Evolutionary conservation across 2,113 vertebrate species (phyloP).

Genomic region (Vanacampus margaritifer): DNA sequence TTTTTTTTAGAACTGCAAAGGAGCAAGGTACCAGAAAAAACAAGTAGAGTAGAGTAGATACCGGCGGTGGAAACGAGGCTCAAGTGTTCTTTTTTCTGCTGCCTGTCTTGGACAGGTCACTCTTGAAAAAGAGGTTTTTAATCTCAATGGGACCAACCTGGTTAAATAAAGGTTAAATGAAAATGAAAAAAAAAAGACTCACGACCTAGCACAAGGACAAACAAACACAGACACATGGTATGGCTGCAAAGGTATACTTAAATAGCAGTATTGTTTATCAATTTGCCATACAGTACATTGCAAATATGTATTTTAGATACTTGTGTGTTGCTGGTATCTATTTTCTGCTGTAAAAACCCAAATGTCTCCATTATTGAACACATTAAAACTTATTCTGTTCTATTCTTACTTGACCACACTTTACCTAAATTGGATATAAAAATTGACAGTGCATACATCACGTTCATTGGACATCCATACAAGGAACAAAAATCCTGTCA

Average conservation of each 20-base stretch:
- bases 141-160: too few species aligned
- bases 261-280: background rate
- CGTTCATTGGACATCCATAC: background rate
- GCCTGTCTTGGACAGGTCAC: too few species aligned
- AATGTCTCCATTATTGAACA: background rate
- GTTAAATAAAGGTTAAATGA: too few species aligned
- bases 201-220: conserved; percentile 13
- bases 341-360: background rate
- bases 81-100: too few species aligned
- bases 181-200: too few species aligned
- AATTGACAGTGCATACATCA: background rate
- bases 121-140: too few species aligned
- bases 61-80: too few species aligned
- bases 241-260: background rate
- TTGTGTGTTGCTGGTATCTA: background rate
- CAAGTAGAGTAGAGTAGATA: too few species aligned
- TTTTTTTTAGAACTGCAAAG: too few species aligned
- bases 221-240: background rate
- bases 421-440: background rate
- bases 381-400: background rate
- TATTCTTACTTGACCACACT: background rate
- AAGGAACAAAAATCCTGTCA: background rate
- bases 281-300: too few species aligned
- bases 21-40: too few species aligned
- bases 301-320: background rate